Base-by-base conservation (phyloP, 2,888 invertebrate species). In the Lasioglossum figueresi region DNA sequence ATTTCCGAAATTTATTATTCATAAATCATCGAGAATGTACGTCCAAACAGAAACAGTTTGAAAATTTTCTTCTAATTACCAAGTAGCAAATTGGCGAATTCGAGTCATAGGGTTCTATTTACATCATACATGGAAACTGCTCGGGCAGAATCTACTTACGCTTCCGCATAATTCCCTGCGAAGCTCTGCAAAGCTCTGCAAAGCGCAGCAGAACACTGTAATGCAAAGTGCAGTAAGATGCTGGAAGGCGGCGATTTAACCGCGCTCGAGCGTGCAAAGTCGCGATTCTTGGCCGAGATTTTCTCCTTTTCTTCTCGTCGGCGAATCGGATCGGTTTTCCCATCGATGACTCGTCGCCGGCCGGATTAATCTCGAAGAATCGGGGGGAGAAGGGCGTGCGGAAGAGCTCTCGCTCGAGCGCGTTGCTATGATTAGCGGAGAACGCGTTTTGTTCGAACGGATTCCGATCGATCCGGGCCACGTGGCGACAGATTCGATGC, bases 341-440 rank as follows among this genome's bases (percentile, higher is more conserved):
- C 23, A 68, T 68, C 78, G 74, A 23, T 70, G 71, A 37, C 68
- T 66, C 37, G 73, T 80, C 76, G 63, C 56, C 48, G 23, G 40
- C 59, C 66, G 82, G 85, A 66, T 77, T 87, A 85, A 80, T 85
- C 80, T 80, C 80, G 59, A 23, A 19, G 34, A 10, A 66, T 66
- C 66, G 34, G 84, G 70, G 70, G 77, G 75, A 70, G 73, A 72
- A 72, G 76, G 76, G 73, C 73, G 48, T 19, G 48, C 56, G 73
- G 75, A 83, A 80, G 72, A 59, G 85, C 34, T 40, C 66, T 40
- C 71, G 80, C 82, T 85, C 66, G 73, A 70, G 71, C 75, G 71
- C 3, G 66, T 45, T 10, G 79, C 81, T 87, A 87, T 82, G 82
- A 86, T 83, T 83, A 83, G 86, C 76, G 71, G 31, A 34, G 72